Evolutionary conservation across 2,113 vertebrate species (phyloP), one percentile per base, ranked within the genome.

Genomic region (Macquaria ambigua): DNA sequence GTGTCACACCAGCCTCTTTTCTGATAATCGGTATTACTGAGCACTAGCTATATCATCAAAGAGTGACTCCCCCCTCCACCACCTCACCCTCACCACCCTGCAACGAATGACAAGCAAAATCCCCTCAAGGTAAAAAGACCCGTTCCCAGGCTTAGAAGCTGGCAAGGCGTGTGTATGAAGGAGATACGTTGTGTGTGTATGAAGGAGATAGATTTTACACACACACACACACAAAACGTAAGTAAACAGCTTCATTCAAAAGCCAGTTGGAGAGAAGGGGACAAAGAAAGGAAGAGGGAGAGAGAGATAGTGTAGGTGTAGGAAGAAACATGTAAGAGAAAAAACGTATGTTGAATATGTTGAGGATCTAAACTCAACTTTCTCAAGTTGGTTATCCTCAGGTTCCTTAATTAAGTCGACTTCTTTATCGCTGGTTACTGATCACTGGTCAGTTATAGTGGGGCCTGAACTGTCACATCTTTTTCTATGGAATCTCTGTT

Each of bases 31-130:
- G 86, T 58, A 87, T 90, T 90, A 90, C 79, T 56, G 69, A 85
- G 52, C 62, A 61, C 81, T 11, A 53, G 88, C 74, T 74, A 39
- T 77, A 87, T 83, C 82, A 88, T 94, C 90, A 93, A 92, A 94
- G 89, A 87, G 63, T 11, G 58, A 48, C 86, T 73, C 64, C 61
- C 67, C 50, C 41, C 4, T 21, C 67, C 62, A 62, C 63, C 75
- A 53, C 77, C 76, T 67, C 81, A 23, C 79, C 68, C 75, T 6
- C 77, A 56, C 28, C 82, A 73, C 73, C 68, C 77, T 68, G 79
- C 74, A 61, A 77, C 52, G 58, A 82, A 84, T 75, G 88, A 90
- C 92, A 91, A 90, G 79, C 70, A 72, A 90, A 93, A 92, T 92
- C 88, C 88, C 82, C 84, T 88, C 67, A 68, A 93, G 88, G 90